Evolutionary conservation across 2,113 vertebrate genomes (phyloP), one percentile per base, ranked within the genome.

Genomic region (Ailuropoda melanoleuca): DNA sequence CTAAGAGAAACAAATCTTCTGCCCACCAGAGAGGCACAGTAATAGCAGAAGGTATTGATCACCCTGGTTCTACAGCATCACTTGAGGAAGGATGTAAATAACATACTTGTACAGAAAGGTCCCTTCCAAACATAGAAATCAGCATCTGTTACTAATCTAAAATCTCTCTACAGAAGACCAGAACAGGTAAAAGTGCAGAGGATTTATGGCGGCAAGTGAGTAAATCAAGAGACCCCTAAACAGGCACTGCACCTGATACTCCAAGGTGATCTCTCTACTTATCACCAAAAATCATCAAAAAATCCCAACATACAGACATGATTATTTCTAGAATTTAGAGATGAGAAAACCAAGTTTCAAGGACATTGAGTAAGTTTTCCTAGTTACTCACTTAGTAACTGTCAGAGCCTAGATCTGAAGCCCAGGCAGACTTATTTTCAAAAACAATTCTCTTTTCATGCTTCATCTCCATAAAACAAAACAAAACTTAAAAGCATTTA

Each of bases 171-270:
- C 14, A 84, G 62, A 78, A 48, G 8, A 53, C 1, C 4, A 85
- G 62, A 46, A 92, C 46, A 56, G 8, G 10, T 13, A 46, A 13
- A 39, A 1, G 14, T 80, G 0, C 3, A 55, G 15, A 31, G 4
- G 10, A 1, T 0, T n/a, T 8, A 55, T 55, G 26, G 74, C 39
- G 10, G 3, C 48, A 4, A 70, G 17, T 19, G 21, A 56, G 7
- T 13, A 46, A 24, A 29, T 12, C 18, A 23, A 46, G 21, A 1
- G 9, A 8, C 5, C 93, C 26, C 3, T 43, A 15, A 1, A 58
- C 1, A 70, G 21, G 10, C 14, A 55, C 11, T 74, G 18, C 1
- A 5, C 0, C 1, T 6, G 18, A 3, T 6, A n/a, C 6, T 84
- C 15, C 46, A 18, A 24, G 3, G 13, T 29, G 23, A 85, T 21